Base-by-base conservation (phyloP, 35 echinoderm and acorn worm genomes). In the Apostichopus parvimensis region DNA sequence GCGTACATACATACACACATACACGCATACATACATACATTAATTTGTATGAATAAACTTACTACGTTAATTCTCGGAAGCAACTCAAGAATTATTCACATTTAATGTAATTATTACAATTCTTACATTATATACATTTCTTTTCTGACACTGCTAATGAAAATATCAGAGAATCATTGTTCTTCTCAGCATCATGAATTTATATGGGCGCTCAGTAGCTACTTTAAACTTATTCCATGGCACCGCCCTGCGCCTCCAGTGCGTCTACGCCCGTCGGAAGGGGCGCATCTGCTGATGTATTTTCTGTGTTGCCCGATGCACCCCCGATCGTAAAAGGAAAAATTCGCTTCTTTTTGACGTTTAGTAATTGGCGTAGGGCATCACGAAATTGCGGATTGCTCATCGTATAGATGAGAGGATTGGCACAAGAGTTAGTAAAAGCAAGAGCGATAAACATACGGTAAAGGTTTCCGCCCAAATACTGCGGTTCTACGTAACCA, bases 381-480 rank as follows among this genome's bases (percentile, higher is more conserved):
- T 91, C 70, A 57, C 97, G 80, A 62, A 98, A 94, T 58, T 98
- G 86, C 18, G 85, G 66, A 64, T 95, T 94, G 60, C 86, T 94
- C 17, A 93, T 77, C 8, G 94, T 95, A 68, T 98, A 98, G 55
- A 98, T 98, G 57, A 98, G 87, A 12, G 97, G 97, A 91, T 98
- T 98, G 0, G 91, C 94, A 21, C 97, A 98, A 60, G 93, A 94
- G 91, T 98, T 98, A n/a, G 91, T 79, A 81, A 94, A 98, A 4
- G 94, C 97, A 4, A 96, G 52, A 4, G 93, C 58, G 8, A 95
- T 87, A 25, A 98, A 94, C 18, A 79, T 72, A 9, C 91, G 86
- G 60, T 98, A 95, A 1, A 77, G n/a, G 73, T 84, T 72, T 18
- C 88, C 93, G 61, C 92, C 91, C 0, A 93, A 81, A 56, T 98